These are phyloP conservation scores for Diadophis punctatus DNA, from an alignment of 2,113 vertebrate species.

Conservation along the genomic window DNA sequence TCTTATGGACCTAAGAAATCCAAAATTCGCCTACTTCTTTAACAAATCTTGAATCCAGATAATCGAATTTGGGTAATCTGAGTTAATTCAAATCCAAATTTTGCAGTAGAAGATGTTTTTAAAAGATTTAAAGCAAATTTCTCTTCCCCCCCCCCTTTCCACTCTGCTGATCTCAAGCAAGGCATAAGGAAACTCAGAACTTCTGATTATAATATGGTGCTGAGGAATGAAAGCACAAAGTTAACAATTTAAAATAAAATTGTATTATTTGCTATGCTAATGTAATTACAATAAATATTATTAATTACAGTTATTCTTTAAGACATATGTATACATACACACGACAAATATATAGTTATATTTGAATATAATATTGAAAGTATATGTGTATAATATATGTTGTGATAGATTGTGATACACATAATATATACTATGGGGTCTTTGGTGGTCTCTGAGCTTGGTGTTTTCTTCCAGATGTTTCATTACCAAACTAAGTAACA, in stretches of 20 bases:
- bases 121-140: background rate
- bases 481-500: background rate
- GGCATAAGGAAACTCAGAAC: background rate
- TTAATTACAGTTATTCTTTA: background rate
- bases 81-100: background rate
- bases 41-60: background rate
- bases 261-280: background rate
- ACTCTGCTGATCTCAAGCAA: background rate
- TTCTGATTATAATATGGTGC: background rate
- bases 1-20: background rate
- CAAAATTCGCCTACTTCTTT: background rate
- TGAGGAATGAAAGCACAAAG: background rate
- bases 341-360: background rate
- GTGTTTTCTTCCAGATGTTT: background rate
- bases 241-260: background rate
- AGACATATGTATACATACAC: background rate
- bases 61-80: background rate
- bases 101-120: background rate
- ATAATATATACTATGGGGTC: background rate
- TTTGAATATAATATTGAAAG: background rate
- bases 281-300: background rate
- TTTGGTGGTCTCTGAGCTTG: background rate
- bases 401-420: background rate
- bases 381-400: background rate
- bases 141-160: background rate